Percentiles rank a stretch among this genome's conserved stretches.
Evolutionary conservation across 2,888 invertebrate species (phyloP).

Genomic region (Mactromeris polynyma): DNA sequence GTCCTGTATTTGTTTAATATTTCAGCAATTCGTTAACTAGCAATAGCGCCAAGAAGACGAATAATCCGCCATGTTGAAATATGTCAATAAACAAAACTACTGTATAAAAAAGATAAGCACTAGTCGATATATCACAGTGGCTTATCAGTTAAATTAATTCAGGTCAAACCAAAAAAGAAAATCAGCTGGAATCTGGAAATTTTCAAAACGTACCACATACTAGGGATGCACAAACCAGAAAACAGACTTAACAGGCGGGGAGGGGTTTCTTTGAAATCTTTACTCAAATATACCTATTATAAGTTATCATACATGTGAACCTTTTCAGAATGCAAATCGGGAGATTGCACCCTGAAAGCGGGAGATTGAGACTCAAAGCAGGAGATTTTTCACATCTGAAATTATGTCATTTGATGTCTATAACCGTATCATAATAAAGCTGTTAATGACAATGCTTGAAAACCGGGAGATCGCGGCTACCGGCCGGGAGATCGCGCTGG

Average conservation of each 20-base stretch:
- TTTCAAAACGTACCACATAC: neutral
- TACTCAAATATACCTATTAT: too few relatives aligned
- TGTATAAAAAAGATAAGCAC: neutral
- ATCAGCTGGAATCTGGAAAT: neutral
- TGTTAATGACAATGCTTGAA: too few relatives aligned
- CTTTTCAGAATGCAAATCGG: too few relatives aligned
- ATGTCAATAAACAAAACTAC: neutral
- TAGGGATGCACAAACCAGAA: neutral
- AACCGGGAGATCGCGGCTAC: too few relatives aligned
- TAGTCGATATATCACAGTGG: neutral
- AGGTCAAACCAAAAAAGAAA: neutral
- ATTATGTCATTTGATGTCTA: too few relatives aligned
- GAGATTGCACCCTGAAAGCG: too few relatives aligned
- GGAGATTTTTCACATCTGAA: too few relatives aligned
- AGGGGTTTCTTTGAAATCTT: too few relatives aligned
- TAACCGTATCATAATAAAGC: too few relatives aligned
- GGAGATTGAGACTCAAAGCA: too few relatives aligned
- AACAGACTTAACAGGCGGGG: neutral
- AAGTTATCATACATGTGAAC: too few relatives aligned
- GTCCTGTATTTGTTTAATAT: neutral
- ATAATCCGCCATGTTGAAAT: neutral
- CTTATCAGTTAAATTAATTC: slow-evolving; percentile 9
- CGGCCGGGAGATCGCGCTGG: too few relatives aligned
- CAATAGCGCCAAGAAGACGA: neutral
- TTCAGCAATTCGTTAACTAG: neutral